These are phyloP conservation scores for Drosophila anomalata DNA, from an alignment of 2,888 invertebrate genomes.

Conservation along the genomic window DNA sequence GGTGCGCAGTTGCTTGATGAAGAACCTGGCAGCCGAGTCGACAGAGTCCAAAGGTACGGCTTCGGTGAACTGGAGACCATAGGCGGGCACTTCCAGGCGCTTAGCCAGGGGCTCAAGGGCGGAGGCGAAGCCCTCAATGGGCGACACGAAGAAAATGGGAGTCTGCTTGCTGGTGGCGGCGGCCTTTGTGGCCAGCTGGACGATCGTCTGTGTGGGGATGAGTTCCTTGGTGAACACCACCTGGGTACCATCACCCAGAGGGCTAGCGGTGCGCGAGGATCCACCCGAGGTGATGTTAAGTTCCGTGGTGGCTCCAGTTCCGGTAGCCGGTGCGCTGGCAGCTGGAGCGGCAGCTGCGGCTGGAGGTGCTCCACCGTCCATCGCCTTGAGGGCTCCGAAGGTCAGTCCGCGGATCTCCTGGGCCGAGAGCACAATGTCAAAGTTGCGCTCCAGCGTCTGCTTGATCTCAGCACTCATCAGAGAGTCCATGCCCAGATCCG, in stretches of 20 bases:
- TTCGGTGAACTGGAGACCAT: slow-evolving; percentile 94
- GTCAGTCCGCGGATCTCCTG: slow-evolving; percentile 95
- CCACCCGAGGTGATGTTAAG: slow-evolving; percentile 30
- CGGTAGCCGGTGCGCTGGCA: slow-evolving; percentile 10
- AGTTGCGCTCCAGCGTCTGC: slow-evolving; percentile 96
- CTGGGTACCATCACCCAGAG: slow-evolving; percentile 85
- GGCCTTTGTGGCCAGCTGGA: slow-evolving; percentile 87
- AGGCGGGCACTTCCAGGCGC: slow-evolving; percentile 90
- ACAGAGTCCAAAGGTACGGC: slow-evolving; percentile 90
- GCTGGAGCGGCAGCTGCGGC: slow-evolving; percentile 42
- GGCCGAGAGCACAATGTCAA: slow-evolving; percentile 94
- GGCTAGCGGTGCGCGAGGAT: slow-evolving; percentile 73
- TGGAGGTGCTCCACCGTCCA: slow-evolving; percentile 75
- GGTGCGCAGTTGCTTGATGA: slow-evolving; percentile 89
- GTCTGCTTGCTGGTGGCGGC: slow-evolving; percentile 79
- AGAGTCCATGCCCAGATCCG: slow-evolving; percentile 99
- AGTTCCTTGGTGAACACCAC: slow-evolving; percentile 87
- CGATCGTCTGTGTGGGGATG: slow-evolving; percentile 89
- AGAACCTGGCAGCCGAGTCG: slow-evolving; percentile 89
- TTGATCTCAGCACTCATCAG: slow-evolving; percentile 99
- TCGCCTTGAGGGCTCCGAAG: slow-evolving; percentile 89
- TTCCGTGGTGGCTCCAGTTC: slow-evolving; percentile 19
- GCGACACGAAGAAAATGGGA: slow-evolving; percentile 90
- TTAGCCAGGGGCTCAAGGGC: slow-evolving; percentile 89
- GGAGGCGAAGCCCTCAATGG: slow-evolving; percentile 94